phyloP scores from a whole-genome alignment of 2,888 invertebrate genomes.

The Xanthorhoe spadicearia region DNA sequence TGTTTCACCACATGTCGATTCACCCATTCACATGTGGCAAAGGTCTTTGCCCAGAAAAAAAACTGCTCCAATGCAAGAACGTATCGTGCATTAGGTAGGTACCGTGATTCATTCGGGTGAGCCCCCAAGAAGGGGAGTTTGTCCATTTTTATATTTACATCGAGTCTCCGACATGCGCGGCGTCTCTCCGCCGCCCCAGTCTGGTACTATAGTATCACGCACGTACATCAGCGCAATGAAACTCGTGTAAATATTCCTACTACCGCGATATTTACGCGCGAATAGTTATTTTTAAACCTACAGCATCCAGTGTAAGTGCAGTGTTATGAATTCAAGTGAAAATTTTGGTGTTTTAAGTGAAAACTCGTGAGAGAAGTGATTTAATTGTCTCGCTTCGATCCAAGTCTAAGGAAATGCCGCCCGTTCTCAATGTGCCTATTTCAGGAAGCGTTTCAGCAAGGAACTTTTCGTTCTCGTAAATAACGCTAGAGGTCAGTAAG shows the following conservation, averaged over 20 bases:
- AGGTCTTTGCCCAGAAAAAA: conserved; percentile 57
- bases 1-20: conserved; percentile 25
- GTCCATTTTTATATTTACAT: conserved; percentile 84
- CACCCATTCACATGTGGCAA: conserved; percentile 46
- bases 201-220: conserved; percentile 80
- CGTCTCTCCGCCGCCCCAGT: conserved; percentile 75
- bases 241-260: conserved; percentile 81
- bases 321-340: conserved; percentile 56
- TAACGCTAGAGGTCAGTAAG: conserved; percentile 83
- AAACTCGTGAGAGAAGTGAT: conserved; percentile 60
- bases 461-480: conserved; percentile 80
- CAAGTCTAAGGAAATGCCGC: conserved; percentile 77
- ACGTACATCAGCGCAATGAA: conserved; percentile 79
- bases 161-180: conserved; percentile 83
- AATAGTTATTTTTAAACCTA: conserved; percentile 72
- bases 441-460: conserved; percentile 81
- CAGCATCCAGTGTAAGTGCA: conserved; percentile 58
- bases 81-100: conserved; percentile 58
- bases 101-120: conserved; percentile 81
- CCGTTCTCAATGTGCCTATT: conserved; percentile 74
- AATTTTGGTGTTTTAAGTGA: conserved; percentile 66
- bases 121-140: conserved; percentile 82
- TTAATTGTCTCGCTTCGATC: conserved; percentile 77
- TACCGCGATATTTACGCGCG: conserved; percentile 77
- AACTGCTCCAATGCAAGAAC: conserved; percentile 58